Base-by-base conservation (phyloP, 2,113 vertebrate species). In the Sardina pilchardus region DNA sequence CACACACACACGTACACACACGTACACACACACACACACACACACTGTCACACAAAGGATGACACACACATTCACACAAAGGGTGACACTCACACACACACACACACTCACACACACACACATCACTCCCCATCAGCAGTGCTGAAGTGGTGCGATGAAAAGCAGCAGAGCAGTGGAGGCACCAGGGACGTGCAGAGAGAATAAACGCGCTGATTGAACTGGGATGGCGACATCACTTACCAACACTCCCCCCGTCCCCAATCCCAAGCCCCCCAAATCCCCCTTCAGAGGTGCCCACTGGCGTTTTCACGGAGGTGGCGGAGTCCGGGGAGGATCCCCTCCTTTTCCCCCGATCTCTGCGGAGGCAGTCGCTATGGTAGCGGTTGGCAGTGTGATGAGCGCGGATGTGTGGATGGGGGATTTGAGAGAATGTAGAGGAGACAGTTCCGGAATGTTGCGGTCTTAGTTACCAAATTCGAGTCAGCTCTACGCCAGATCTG, bases 401-500 rank as follows among this genome's bases (percentile, higher is more conserved):
- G 48, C 17, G 16, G 10, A 10, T 50, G 48, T 50, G 48, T 53
- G 48, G 14, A 2, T 53, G 48, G 14, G 48, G 14, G 4, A n/a
- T n/a, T 19, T 17, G 50, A 53, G 2, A 53, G 50, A 47, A 47
- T 47, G 45, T 9, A 14, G 45, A 47, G 17, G 50, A 53, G 50
- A 53, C 4, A 53, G 50, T 14, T 50, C 0, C 2, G 48, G 48
- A 50, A 12, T 17, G 16, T 17, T 3, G 1, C 48, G 1, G 48
- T 2, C 16, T 17, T 12, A 7, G 43, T 42, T 50, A 14, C 48
- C 48, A 50, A 50, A 50, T 50, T 12, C 59, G n/a, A 63, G 19
- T n/a, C 59, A n/a, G 21, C 59, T 24, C 85, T 86, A 81, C 87
- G 86, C 87, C 87, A 85, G 85, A 87, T 89, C 85, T 84, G 83